Base-by-base conservation (phyloP, 2,888 invertebrate species). In the Melieria picta region DNA sequence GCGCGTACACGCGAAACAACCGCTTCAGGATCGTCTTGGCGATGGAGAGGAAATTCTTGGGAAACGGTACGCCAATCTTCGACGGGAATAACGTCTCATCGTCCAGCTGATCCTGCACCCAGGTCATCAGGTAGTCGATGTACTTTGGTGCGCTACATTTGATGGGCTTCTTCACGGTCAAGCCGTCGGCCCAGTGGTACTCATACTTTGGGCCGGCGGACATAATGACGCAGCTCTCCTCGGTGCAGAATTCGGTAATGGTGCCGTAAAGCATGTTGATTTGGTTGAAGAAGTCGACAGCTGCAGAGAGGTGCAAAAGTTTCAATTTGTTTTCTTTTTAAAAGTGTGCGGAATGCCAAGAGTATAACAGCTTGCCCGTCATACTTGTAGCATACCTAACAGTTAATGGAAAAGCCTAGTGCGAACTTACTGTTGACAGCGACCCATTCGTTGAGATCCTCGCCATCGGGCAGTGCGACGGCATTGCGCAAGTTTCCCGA, bases 221-320 rank as follows among this genome's bases (percentile, higher is more conserved):
- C 99, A 99, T 99, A 79, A 99, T 97, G 9, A 95, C 93, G 88
- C 97, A 99, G 78, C 95, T 95, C 82, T 97, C 96, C 87, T 98
- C 97, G 4, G 98, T 97, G 87, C 99, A 99, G 88, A 98, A 98
- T 88, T 99, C 99, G n/a, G 98, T 98, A 82, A 99, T 97, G 47
- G 99, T 99, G 66, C 99, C 99, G 84, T 99, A 99, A 77, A 99
- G 89, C 99, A 99, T 99, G 88, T 98, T 98, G 85, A 99, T 99
- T 91, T 99, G 99, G 88, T 99, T 99, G 89, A 99, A 99, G 88
- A 99, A 99, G 89, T 99, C 99, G 76, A 99, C 98, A 83, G 98
- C 98, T 98, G 88, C 57, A 75, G 69, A 13, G 46, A 30, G 30
- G 30, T 30, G 30, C 30, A 30, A 30, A 30, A 30, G 30, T 30